Evolutionary conservation across 2,888 invertebrate genomes (phyloP), one percentile per base, ranked within the genome.

Genomic region (Caenorhabditis sulstoni): DNA sequence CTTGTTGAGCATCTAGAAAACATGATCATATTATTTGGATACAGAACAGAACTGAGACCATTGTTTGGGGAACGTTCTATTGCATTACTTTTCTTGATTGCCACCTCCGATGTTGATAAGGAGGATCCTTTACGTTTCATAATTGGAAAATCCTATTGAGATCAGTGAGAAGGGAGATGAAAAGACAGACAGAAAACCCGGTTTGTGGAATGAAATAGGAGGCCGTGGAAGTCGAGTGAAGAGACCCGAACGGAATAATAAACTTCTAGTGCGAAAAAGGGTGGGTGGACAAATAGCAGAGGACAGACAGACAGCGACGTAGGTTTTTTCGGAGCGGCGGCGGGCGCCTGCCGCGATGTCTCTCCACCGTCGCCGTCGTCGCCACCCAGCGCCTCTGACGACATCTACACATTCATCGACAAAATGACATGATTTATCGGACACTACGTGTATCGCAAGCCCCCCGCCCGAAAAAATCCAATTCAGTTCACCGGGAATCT

Each of bases 1-100:
- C 14, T 1, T 52, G 44, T 14, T 65, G 53, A n/a, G 65, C 66
- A 22, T 55, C 66, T 66, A 55, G 29, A 29, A 29, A 29, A 29
- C 29, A 29, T 3, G 3, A 29, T n/a, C 29, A 29, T 29, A 3
- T 7, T 29, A 29, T 3, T n/a, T n/a, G n/a, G 3, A 29, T 5
- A 29, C 29, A 7, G 29, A 29, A 29, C n/a, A n/a, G n/a, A 29
- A 29, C 29, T 29, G 7, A 58, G 18, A 37, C 49, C 22, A n/a
- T 45, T 35, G 20, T 49, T 20, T n/a, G 18, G 16, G 49, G 39
- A 62, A 37, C 11, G 41, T 29, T 29, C 29, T 2, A 49, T n/a
- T n/a, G n/a, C 5, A 52, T 7, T 14, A 3, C 18, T 53, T 18
- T 53, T 53, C 9, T n/a, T 11, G 16, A 3, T 29, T 29, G 29